A percentile compares a stretch with the other conserved stretches of the same genome.
phyloP scores from a whole-genome alignment of 2,113 vertebrate genomes.

The Semnornis frantzii region DNA sequence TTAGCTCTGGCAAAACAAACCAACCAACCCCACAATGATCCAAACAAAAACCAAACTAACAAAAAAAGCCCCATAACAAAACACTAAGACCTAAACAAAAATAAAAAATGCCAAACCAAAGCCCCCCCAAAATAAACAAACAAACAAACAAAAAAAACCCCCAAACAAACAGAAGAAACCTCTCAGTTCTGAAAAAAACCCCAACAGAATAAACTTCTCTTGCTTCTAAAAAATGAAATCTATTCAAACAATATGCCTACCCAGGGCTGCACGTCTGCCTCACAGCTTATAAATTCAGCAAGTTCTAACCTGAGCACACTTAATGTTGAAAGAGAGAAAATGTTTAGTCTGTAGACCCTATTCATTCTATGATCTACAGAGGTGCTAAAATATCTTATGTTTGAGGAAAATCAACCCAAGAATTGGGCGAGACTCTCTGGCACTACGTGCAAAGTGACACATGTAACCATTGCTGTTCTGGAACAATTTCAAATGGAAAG shows the following conservation, averaged over 20 bases:
- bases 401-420: conserved; percentile 25
- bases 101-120: not conserved
- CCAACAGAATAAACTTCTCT: not conserved
- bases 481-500: conserved; percentile 45
- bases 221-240: not conserved
- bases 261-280: not conserved
- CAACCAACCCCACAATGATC: not conserved
- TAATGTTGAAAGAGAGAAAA: not conserved
- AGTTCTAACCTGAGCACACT: conserved; percentile 14
- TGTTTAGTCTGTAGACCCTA: conserved; percentile 9
- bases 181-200: not conserved
- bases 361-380: not conserved
- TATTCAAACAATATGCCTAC: not conserved
- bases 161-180: not conserved
- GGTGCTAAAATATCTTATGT: conserved; percentile 32
- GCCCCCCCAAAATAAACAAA: too few species aligned
- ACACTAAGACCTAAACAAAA: not conserved
- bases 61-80: too few species aligned
- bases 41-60: too few species aligned
- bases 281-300: conserved; percentile 45
- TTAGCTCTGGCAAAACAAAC: not conserved
- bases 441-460: conserved; percentile 17
- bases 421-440: conserved; percentile 29
- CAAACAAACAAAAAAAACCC: not conserved
- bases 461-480: conserved; percentile 40